phyloP scores from a whole-genome alignment of 2,888 invertebrate genomes.

The Pristionchus fissidentatus region DNA sequence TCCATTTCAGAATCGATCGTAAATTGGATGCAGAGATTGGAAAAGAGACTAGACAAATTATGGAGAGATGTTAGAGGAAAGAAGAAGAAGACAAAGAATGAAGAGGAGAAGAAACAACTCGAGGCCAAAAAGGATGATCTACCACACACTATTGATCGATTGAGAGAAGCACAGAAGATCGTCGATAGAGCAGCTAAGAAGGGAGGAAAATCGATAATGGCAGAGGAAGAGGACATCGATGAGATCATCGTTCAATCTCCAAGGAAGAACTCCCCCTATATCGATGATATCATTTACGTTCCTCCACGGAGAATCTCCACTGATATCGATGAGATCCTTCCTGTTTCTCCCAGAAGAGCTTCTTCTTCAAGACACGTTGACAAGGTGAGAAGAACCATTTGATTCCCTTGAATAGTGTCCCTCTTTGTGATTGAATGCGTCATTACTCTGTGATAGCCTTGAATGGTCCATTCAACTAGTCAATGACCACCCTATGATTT shows the following conservation, averaged over 20 bases:
- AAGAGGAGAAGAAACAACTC: neutral
- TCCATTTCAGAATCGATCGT: neutral
- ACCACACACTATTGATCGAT: neutral
- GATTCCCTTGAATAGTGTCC: slow-evolving; percentile 2
- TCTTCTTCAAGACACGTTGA: slow-evolving; percentile 38
- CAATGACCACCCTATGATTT: neutral
- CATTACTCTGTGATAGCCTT: neutral
- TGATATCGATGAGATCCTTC: neutral
- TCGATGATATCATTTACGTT: neutral
- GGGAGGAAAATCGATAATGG: slow-evolving; percentile 19
- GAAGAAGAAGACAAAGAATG: slow-evolving; percentile 35
- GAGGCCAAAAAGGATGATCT: slow-evolving; percentile 21
- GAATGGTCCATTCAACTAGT: too few relatives aligned
- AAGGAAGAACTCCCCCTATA: too few relatives aligned
- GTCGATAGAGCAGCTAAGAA: slow-evolving; percentile 9
- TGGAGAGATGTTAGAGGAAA: slow-evolving; percentile 32
- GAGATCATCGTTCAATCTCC: too few relatives aligned
- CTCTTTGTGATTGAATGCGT: neutral
- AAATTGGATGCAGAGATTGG: slow-evolving; percentile 33
- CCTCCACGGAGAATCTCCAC: slow-evolving; percentile 32
- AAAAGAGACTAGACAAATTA: slow-evolving; percentile 25
- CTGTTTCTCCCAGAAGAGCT: slow-evolving; percentile 21
- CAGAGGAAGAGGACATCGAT: slow-evolving; percentile 37
- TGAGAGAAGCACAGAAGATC: neutral
- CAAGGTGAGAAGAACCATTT: slow-evolving; percentile 22